A percentile compares a stretch with the other conserved stretches of the same genome.
Evolutionary conservation across 2,797 vertebrate species (phyloP).

Genomic region (Urocyon cinereoargenteus): DNA sequence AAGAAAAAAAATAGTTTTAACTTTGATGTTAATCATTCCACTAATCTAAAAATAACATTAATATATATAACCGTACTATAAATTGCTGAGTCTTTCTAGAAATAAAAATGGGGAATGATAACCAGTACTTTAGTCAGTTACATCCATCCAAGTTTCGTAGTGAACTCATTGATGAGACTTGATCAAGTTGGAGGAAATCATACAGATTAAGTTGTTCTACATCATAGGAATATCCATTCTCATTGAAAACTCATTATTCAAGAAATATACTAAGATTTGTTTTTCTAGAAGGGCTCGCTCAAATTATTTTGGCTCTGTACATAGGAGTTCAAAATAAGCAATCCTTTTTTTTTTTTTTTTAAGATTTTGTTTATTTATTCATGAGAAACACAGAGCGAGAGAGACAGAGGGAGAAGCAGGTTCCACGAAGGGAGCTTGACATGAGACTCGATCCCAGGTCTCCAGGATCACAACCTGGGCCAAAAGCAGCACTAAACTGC

Average conservation of each 20-base stretch:
- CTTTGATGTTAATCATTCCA: not conserved
- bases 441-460: too few species aligned
- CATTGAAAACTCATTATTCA: not conserved
- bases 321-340: slow-evolving; percentile 23
- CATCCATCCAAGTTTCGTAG: not conserved
- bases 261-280: slow-evolving; percentile 12
- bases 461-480: too few species aligned
- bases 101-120: not conserved
- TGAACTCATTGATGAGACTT: not conserved
- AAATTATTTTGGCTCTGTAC: not conserved
- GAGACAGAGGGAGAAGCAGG: too few species aligned
- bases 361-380: too few species aligned
- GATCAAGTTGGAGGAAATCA: not conserved
- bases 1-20: not conserved
- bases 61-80: not conserved
- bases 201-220: not conserved
- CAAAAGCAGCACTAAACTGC: too few species aligned
- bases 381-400: too few species aligned
- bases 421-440: too few species aligned
- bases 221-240: not conserved
- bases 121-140: not conserved
- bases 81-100: not conserved
- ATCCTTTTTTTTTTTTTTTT: not conserved
- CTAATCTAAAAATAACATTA: slow-evolving; percentile 1
- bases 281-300: not conserved